These are phyloP conservation scores for Melipona quadrifasciata DNA, from an alignment of 1,140 invertebrate species.

Conservation along the genomic window DNA sequence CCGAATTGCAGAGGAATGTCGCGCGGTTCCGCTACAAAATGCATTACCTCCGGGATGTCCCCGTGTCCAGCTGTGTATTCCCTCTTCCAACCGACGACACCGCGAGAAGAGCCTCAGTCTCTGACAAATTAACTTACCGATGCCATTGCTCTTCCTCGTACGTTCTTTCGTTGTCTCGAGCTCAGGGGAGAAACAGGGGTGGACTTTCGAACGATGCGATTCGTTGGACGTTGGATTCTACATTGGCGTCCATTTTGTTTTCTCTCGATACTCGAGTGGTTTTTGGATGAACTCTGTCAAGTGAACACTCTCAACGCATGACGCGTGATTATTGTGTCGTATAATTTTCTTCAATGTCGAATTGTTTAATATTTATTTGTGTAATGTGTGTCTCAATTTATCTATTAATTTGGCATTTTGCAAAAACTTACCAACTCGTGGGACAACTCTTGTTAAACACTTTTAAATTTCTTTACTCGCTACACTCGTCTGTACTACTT, in stretches of 20 bases:
- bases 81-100: neutral
- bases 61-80: neutral
- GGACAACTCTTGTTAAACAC: no score
- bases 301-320: no score
- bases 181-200: neutral
- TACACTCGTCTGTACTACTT: no score
- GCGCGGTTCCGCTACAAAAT: conserved; percentile 41
- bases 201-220: neutral
- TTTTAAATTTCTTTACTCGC: no score
- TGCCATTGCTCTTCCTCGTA: neutral
- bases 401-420: no score
- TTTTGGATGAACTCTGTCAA: no score
- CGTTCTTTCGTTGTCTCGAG: neutral
- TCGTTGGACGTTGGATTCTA: neutral
- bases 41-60: conserved; percentile 33
- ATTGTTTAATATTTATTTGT: no score
- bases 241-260: neutral
- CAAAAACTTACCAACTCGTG: no score
- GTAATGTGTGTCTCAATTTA: no score
- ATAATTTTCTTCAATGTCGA: no score
- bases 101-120: neutral
- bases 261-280: neutral
- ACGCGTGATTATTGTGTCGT: no score
- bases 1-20: conserved; percentile 45
- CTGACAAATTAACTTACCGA: conserved; percentile 35